Evolutionary conservation across 2,113 vertebrate genomes (phyloP).

Genomic region (Talpa occidentalis): DNA sequence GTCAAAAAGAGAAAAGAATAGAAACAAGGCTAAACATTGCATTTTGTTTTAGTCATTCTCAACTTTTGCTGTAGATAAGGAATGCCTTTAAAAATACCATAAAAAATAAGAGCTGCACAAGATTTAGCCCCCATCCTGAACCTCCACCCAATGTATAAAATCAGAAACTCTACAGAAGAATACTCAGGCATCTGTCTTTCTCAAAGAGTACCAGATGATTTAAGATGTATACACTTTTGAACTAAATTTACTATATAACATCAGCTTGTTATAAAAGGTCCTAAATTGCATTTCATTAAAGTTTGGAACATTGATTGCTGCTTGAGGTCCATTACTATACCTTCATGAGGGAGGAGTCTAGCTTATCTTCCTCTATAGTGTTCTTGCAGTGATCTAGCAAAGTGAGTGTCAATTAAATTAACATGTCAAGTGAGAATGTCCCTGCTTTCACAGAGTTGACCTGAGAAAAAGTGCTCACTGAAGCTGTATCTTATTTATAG

Average conservation of each 20-base stretch:
- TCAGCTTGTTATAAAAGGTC: not conserved
- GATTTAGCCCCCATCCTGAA: not conserved
- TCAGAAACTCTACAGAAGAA: not conserved
- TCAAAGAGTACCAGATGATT: not conserved
- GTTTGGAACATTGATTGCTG: not conserved
- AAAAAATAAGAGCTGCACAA: not conserved
- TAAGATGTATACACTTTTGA: not conserved
- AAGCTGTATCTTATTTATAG: not conserved
- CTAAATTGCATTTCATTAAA: not conserved
- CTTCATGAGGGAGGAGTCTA: not conserved
- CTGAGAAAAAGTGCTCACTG: not conserved
- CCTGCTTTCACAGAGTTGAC: not conserved
- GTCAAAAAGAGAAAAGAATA: not conserved
- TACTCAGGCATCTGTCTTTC: not conserved
- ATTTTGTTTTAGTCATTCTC: not conserved
- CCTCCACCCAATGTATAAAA: too few relatives aligned
- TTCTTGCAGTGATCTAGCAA: not conserved
- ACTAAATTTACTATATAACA: not conserved
- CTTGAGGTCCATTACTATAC: not conserved
- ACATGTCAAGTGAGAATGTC: not conserved
- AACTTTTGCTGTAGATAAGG: not conserved
- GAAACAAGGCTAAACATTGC: not conserved
- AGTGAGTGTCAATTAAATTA: not conserved
- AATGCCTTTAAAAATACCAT: not conserved
- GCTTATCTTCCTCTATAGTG: not conserved